phyloP scores from a whole-genome alignment of 2,888 invertebrate species.

The Drosophila falleni region DNA sequence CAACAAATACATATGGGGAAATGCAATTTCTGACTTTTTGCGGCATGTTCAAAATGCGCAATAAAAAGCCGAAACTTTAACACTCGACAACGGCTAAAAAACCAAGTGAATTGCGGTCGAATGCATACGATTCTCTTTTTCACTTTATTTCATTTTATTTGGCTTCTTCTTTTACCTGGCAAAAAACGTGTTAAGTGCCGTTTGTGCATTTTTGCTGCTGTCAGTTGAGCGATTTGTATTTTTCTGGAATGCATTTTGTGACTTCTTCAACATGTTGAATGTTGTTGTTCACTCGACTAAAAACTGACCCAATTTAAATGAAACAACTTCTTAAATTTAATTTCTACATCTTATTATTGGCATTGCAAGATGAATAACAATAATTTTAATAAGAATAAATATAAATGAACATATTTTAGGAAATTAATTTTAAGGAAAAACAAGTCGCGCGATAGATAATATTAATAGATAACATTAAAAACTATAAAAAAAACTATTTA shows the following conservation, averaged over 20 bases:
- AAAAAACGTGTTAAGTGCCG: constrained; percentile 45
- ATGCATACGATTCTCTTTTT: constrained; percentile 34
- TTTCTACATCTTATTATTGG: too few relatives aligned
- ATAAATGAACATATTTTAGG: too few relatives aligned
- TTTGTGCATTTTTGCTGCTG: constrained; percentile 33
- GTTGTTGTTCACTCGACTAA: neutral
- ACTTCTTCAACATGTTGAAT: neutral
- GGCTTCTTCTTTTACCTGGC: constrained; percentile 22
- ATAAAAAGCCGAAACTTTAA: constrained; percentile 49
- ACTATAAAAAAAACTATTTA: too few relatives aligned
- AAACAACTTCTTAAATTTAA: too few relatives aligned
- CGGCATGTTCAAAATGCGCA: constrained; percentile 56
- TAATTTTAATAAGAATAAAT: too few relatives aligned
- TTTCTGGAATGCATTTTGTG: constrained; percentile 14
- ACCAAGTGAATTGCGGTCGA: constrained; percentile 70
- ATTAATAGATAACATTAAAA: too few relatives aligned
- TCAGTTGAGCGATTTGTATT: constrained; percentile 18
- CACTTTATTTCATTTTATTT: constrained; percentile 22
- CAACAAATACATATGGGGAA: constrained; percentile 48
- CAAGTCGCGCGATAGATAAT: too few relatives aligned
- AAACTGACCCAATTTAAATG: neutral
- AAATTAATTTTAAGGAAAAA: too few relatives aligned
- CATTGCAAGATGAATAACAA: too few relatives aligned
- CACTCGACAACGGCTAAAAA: constrained; percentile 31
- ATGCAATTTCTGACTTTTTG: constrained; percentile 72